Conservation (phyloP, 1,140 invertebrate genomes). For the Calliopsis andreniformis region DNA sequence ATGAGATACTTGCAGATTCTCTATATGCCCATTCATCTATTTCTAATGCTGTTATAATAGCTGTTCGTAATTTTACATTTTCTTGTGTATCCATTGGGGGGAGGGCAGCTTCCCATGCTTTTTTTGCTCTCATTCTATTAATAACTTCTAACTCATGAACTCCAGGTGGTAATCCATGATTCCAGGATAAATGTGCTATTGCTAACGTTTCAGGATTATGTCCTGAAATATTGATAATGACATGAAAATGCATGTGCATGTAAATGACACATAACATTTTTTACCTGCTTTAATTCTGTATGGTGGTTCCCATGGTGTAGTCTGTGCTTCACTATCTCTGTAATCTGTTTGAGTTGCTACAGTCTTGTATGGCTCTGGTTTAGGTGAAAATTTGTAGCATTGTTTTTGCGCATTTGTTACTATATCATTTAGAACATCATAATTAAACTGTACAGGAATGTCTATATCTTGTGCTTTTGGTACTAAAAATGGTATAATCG, state of each 20-base stretch:
- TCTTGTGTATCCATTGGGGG: conserved; percentile 80
- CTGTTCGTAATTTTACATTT: conserved; percentile 81
- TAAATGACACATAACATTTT: conserved; percentile 4
- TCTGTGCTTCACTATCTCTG: conserved; percentile 89
- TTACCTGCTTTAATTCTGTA: conserved; percentile 68
- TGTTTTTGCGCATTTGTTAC: conserved; percentile 41
- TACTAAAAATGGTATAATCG: conserved; percentile 65
- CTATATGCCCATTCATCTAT: conserved; percentile 85
- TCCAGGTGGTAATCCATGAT: conserved; percentile 84
- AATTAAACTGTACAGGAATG: conserved; percentile 54
- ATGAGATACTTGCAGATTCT: conserved; percentile 82
- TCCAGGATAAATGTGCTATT: conserved; percentile 80
- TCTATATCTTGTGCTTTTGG: conserved; percentile 67
- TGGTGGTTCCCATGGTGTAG: conserved; percentile 88
- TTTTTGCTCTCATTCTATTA: conserved; percentile 83
- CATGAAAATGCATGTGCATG: neutral
- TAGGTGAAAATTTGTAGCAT: conserved; percentile 26
- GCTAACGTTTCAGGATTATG: conserved; percentile 75
- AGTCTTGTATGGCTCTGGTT: conserved; percentile 63
- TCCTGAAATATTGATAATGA: conserved; percentile 54
- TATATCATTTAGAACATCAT: conserved; percentile 26
- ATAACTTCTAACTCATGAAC: conserved; percentile 85
- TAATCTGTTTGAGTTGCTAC: conserved; percentile 86
- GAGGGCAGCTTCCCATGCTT: conserved; percentile 83
- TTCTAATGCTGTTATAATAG: conserved; percentile 85